Evolutionary conservation across 2,113 vertebrate species (phyloP).

Genomic region (Muntiacus reevesi): DNA sequence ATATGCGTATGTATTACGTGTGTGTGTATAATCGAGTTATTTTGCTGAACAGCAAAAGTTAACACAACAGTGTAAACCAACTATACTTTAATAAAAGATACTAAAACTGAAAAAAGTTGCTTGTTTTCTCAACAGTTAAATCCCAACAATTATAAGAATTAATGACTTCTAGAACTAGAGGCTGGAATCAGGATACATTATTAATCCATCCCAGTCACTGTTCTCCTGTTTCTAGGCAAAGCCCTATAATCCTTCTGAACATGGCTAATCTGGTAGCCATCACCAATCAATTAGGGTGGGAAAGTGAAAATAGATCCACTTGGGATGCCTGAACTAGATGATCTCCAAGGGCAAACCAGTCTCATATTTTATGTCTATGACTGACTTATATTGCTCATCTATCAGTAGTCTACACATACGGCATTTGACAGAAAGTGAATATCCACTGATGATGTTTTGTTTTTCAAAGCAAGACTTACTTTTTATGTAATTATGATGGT

Average conservation of each 20-base stretch:
- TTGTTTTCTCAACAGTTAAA: neutral
- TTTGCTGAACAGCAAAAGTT: neutral
- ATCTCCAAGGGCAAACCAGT: neutral
- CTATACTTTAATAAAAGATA: neutral
- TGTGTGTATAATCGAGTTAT: neutral
- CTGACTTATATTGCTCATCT: neutral
- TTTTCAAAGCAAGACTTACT: neutral
- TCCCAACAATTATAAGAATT: neutral
- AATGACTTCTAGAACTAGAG: neutral
- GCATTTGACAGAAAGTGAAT: neutral
- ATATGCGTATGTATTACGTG: rapidly evolving
- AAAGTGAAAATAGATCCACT: neutral
- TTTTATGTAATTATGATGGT: neutral
- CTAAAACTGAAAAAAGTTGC: neutral
- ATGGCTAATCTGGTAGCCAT: neutral
- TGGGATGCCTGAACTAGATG: neutral
- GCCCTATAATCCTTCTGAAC: neutral
- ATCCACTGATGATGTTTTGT: neutral
- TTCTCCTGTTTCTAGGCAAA: neutral
- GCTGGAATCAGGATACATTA: neutral
- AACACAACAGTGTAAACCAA: neutral
- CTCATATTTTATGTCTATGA: neutral
- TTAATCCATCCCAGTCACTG: neutral
- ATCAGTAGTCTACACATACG: neutral
- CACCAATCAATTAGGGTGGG: neutral